Base-by-base conservation (phyloP, 2,797 vertebrate genomes). In the Halcyon badia region DNA sequence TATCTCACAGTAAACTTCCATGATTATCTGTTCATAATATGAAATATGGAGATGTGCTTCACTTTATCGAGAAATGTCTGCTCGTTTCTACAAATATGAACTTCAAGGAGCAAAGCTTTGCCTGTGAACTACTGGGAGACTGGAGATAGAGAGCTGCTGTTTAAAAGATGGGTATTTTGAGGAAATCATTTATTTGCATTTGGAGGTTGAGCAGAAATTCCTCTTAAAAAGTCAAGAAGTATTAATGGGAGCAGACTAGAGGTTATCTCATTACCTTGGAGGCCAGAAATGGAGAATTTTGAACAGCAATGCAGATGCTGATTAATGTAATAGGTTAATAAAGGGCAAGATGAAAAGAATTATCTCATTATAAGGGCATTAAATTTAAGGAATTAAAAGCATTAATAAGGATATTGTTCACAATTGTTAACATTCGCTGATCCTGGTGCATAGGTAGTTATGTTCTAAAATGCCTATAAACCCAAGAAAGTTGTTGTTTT, bases 321-420 rank as follows among this genome's bases (percentile, higher is more conserved):
- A 96, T 96, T 94, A 95, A 97, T 95, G 44, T 65, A 87, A 69
- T 52, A 87, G 61, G 85, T 93, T 96, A 96, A 96, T 94, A 95
- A 96, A 96, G 95, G 80, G 77, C 91, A 97, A 60, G 42, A 91
- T 69, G 85, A 90, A 90, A 90, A 90, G 44, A 78, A 85, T 83
- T 79, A 86, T 84, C 49, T 94, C 52, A 81, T 93, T 83, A 77
- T 68, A 90, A 80, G n/a, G 51, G 10, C 60, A 92, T 44, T 84
- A 91, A 75, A 75, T 91, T 52, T 80, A 93, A 93, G 56, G 51
- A 92, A 94, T 88, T 94, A 92, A 88, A 89, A 88, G 52, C 56
- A n/a, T 93, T 87, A 64, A 35, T 82, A 89, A 94, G 54, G 73
- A 92, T 95, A 90, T 87, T 79, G 75, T 83, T 83, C 68, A 85